Percentiles rank a stretch among this genome's conserved stretches.
phyloP scores from a whole-genome alignment of 1,140 invertebrate genomes.

The Panagrolaimus sp. region DNA sequence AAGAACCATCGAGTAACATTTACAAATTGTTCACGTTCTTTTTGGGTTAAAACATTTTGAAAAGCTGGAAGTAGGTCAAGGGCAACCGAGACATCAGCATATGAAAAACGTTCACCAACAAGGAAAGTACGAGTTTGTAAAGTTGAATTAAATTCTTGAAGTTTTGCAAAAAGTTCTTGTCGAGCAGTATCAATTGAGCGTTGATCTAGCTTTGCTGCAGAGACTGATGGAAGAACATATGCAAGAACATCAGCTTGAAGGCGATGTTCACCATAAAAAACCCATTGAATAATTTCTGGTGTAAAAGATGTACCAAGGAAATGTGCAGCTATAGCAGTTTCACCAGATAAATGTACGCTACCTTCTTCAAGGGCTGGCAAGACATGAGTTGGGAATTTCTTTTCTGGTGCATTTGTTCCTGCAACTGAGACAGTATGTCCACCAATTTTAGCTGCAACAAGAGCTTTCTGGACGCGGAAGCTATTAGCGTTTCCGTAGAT shows the following conservation, averaged over 20 bases:
- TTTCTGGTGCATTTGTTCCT: conserved; percentile 31
- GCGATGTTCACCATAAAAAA: conserved; percentile 79
- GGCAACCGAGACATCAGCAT: conserved; percentile 88
- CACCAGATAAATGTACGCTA: conserved; percentile 47
- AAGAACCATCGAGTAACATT: conserved; percentile 74
- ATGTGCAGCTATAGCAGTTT: conserved; percentile 52
- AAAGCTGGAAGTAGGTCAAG: conserved; percentile 79
- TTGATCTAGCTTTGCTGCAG: conserved; percentile 80
- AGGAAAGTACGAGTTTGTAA: conserved; percentile 80
- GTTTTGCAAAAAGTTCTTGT: conserved; percentile 72
- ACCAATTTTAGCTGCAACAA: conserved; percentile 54
- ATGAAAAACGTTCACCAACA: conserved; percentile 83
- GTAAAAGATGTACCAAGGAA: conserved; percentile 25
- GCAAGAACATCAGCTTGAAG: conserved; percentile 82
- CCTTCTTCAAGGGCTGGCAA: conserved; percentile 56
- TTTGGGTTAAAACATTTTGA: conserved; percentile 68
- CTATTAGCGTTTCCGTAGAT: conserved; percentile 51
- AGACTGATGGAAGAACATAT: conserved; percentile 92
- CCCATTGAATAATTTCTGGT: conserved; percentile 72
- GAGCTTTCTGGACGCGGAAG: conserved; percentile 56
- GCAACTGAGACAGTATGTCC: conserved; percentile 38
- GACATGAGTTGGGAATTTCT: conserved; percentile 53
- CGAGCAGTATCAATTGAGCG: conserved; percentile 61
- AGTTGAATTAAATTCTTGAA: conserved; percentile 74
- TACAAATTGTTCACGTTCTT: conserved; percentile 37